Evolutionary conservation across 2,888 invertebrate genomes (phyloP), one percentile per base, ranked within the genome.

Genomic region (Microctonus aethiopoides): DNA sequence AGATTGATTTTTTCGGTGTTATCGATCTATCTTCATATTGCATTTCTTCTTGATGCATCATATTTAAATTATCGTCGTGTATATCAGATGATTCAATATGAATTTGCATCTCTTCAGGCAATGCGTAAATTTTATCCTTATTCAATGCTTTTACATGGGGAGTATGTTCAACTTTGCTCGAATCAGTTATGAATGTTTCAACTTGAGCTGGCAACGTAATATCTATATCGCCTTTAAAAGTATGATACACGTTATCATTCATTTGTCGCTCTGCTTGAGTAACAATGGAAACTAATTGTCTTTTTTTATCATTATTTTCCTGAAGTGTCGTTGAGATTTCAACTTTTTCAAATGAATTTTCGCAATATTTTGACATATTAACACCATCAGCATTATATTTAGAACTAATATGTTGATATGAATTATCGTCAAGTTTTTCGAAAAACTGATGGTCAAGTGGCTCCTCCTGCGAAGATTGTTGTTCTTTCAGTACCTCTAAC

Each of bases 271-370:
- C 81, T 6, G 80, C 72, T 63, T 78, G 79, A 54, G 84, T 84
- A 67, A 78, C 79, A 4, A 84, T 79, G 0, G 77, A 79, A n/a
- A 84, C 81, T 13, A 77, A 76, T 0, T 84, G 79, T 54, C 74
- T 77, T 10, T 73, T 69, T 1, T 80, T 76, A 4, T 78, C 77
- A 7, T 76, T 75, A 57, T 79, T 76, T n/a, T 83, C 77, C 65
- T 79, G 78, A 3, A 86, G 79, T 2, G 81, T 81, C 68, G 86
- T 71, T 29, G 78, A 78, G 70, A 86, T 85, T 66, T 85, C 85
- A 6, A 86, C 79, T 71, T 81, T 84, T 46, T 82, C 79, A 41
- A 80, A 76, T 1, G 80, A 69, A 24, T 68, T 39, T 9, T 61
- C 22, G 4, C 54, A 36, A 9, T 62, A 61, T 39, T 59, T 52